Base-by-base conservation (phyloP, 1,140 invertebrate species). In the Daktulosphaira vitifoliae region DNA sequence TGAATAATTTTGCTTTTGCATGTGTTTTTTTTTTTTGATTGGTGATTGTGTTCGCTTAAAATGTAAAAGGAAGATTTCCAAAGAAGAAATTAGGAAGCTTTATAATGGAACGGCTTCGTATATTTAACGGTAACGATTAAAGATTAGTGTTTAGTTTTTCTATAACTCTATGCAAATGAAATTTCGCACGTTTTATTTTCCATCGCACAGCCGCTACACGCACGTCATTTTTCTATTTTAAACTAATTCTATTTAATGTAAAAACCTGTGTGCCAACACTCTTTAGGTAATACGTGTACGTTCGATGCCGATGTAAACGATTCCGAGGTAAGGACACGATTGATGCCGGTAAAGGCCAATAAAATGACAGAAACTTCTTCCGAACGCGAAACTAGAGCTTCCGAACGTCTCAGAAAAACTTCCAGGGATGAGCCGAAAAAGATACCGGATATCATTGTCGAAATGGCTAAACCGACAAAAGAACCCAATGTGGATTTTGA, bases 1-100 rank as follows among this genome's bases (percentile, higher is more conserved):
- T 48, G 20, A 62, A 46, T 62, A 18, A 56, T 62, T 62, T 62
- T 62, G 56, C 56, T 62, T 48, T 62, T 48, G 56, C 56, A 62
- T 62, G 42, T 46, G 6, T 62, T 33, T 62, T 62, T n/a, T n/a
- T n/a, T n/a, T n/a, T n/a, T n/a, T n/a, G n/a, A n/a, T n/a, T 62
- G 56, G 56, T 62, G 56, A 33, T 48, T 62, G 42, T 62, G 25
- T 62, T 48, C 46, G 42, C 56, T 62, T 62, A 62, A 62, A 48
- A 62, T 48, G 18, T 62, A 62, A 62, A 62, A 62, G 56, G 56
- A 62, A 62, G 56, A 62, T 33, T 33, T 15, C 54, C 39, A 48
- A 62, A 25, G 16, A 62, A 46, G 13, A 62, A 46, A 62, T 33
- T 62, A 48, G 56, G 56, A 62, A 62, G 42, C 26, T 33, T 62